phyloP scores from a whole-genome alignment of 2,888 invertebrate genomes.

The Drosophila greeni region DNA sequence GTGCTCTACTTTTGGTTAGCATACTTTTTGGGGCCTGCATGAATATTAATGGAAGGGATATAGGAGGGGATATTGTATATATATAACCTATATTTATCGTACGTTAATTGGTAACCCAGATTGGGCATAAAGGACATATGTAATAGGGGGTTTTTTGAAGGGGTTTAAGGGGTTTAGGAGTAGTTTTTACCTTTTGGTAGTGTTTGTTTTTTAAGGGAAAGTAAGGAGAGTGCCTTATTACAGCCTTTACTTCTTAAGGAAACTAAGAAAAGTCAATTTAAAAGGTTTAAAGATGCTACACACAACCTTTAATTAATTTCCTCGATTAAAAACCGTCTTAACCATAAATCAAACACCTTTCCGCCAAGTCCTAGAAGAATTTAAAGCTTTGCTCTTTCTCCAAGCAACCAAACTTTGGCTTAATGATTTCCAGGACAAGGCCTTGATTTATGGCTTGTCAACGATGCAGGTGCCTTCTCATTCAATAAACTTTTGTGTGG shows the following conservation, averaged over 20 bases:
- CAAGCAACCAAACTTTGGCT: not conserved
- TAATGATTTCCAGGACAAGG: not conserved
- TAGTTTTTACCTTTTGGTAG: not conserved
- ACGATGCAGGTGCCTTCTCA: not conserved
- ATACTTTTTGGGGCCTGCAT: slow-evolving; percentile 26
- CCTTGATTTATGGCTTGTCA: slow-evolving; percentile 26
- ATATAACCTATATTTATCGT: too few relatives aligned
- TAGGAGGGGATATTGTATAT: too few relatives aligned
- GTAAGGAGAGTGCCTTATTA: not conserved
- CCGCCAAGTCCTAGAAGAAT: not conserved
- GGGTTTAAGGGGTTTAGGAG: too few relatives aligned
- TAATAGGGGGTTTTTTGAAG: not conserved
- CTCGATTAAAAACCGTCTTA: not conserved
- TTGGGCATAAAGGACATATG: not conserved
- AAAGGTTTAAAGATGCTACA: too few relatives aligned
- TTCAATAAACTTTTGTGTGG: slow-evolving; percentile 13
- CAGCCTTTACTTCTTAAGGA: too few relatives aligned
- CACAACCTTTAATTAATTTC: slow-evolving; percentile 3
- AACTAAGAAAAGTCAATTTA: not conserved
- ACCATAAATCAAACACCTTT: slow-evolving; percentile 16
- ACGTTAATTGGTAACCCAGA: slow-evolving; percentile 9
- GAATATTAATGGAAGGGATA: slow-evolving; percentile 5
- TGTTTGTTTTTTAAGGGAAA: not conserved
- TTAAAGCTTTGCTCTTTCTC: not conserved
- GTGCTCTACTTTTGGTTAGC: slow-evolving; percentile 14